Evolutionary conservation across 2,113 vertebrate genomes (phyloP).

Genomic region (Odocoileus virginianus): DNA sequence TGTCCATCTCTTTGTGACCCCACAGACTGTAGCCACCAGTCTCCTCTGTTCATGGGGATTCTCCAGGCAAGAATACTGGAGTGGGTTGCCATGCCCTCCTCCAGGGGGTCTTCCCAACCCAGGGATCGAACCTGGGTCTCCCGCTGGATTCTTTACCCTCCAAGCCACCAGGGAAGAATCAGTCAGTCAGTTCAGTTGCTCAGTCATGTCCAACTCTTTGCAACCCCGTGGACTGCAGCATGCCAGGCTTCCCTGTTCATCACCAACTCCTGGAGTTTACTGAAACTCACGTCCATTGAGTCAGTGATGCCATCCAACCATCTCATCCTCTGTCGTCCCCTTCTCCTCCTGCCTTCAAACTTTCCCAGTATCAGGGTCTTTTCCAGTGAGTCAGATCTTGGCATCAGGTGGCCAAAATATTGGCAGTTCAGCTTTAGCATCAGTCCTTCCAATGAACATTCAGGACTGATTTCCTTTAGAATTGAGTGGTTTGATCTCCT

Average conservation of each 20-base stretch:
- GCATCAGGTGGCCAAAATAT: neutral
- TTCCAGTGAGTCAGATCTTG: neutral
- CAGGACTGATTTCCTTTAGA: fast-evolving
- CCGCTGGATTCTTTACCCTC: neutral
- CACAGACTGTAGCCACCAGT: neutral
- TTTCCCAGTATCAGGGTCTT: neutral
- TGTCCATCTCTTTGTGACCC: neutral
- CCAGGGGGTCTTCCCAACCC: neutral
- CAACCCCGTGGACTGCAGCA: neutral
- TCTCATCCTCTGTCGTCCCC: neutral
- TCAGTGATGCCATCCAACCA: neutral
- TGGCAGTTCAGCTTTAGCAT: neutral
- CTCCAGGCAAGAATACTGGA: neutral
- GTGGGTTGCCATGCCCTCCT: neutral
- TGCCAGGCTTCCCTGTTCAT: neutral
- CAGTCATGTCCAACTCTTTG: neutral
- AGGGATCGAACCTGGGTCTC: neutral
- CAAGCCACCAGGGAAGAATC: neutral
- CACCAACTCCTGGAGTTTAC: neutral
- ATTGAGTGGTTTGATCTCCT: neutral
- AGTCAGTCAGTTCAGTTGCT: neutral
- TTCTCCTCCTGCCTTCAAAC: neutral
- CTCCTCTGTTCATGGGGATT: neutral
- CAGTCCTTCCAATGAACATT: neutral
- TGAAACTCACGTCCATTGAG: neutral